A percentile compares a stretch with the other conserved stretches of the same genome.
These are phyloP conservation scores for Neodiprion lecontei DNA, from an alignment of 1,140 invertebrate genomes.

Conservation along the genomic window DNA sequence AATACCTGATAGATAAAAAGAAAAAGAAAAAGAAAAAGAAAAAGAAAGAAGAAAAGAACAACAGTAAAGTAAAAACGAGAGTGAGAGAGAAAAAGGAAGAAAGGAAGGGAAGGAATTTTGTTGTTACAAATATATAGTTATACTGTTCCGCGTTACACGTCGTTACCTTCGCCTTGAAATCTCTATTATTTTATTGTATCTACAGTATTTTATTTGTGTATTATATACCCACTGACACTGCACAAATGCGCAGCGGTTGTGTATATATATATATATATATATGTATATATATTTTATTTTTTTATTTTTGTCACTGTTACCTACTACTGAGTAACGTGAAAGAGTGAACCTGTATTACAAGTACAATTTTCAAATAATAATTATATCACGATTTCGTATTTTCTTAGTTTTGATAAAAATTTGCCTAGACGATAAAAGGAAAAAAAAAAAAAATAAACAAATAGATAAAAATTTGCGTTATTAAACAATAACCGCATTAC, in stretches of 20 bases:
- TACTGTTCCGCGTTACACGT: not conserved
- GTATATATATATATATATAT: no score
- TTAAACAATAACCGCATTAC: no score
- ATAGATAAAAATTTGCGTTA: no score
- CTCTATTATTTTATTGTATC: not conserved
- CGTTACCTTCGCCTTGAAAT: not conserved
- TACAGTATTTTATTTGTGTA: no score
- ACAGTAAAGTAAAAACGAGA: not conserved
- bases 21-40: not conserved
- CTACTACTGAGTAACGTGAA: not conserved
- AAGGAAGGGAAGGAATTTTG: not conserved
- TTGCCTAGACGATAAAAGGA: not conserved
- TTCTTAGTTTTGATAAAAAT: not conserved
- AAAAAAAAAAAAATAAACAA: conserved; percentile 8
- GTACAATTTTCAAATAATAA: not conserved
- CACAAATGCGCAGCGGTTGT: no score
- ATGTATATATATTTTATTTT: not conserved
- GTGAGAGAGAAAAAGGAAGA: not conserved
- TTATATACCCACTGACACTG: no score
- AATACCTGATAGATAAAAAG: no score
- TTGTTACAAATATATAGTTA: not conserved
- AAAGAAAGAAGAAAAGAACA: not conserved
- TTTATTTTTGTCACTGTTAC: not conserved
- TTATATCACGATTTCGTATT: not conserved
- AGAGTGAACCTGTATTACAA: not conserved